These are phyloP conservation scores for Apotomis turbidana DNA, from an alignment of 2,888 invertebrate genomes.

Conservation along the genomic window DNA sequence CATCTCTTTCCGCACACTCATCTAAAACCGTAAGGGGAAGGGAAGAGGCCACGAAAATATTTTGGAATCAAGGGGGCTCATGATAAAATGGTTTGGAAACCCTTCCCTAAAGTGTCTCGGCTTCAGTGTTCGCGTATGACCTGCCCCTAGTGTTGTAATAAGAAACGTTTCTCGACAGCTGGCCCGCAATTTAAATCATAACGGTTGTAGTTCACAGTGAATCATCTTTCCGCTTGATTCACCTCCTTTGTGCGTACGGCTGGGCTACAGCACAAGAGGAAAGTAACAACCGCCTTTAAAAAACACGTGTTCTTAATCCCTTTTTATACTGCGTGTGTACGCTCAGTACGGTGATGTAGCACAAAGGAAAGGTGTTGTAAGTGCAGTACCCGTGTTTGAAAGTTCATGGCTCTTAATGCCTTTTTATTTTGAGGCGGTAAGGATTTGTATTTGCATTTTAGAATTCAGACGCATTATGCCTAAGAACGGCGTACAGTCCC, in stretches of 20 bases:
- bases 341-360: background rate
- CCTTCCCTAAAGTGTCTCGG: too few species aligned
- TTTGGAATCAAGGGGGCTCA: too few species aligned
- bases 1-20: too few species aligned
- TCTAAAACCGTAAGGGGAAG: too few species aligned
- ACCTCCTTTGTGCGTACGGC: conserved; percentile 45
- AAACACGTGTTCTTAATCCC: background rate
- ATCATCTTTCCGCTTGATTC: conserved; percentile 80
- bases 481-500: background rate
- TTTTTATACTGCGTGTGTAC: background rate
- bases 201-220: conserved; percentile 77
- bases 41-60: too few species aligned
- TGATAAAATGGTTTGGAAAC: too few species aligned
- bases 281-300: background rate
- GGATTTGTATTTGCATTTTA: background rate
- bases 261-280: background rate
- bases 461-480: background rate
- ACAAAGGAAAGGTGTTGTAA: background rate
- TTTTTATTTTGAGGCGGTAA: background rate
- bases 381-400: background rate
- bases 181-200: conserved; percentile 75
- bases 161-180: conserved; percentile 46
- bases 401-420: background rate
- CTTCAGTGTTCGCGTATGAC: too few species aligned
- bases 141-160: background rate